These are phyloP conservation scores for Dione vanillae DNA, from an alignment of 2,888 invertebrate genomes.

Conservation along the genomic window DNA sequence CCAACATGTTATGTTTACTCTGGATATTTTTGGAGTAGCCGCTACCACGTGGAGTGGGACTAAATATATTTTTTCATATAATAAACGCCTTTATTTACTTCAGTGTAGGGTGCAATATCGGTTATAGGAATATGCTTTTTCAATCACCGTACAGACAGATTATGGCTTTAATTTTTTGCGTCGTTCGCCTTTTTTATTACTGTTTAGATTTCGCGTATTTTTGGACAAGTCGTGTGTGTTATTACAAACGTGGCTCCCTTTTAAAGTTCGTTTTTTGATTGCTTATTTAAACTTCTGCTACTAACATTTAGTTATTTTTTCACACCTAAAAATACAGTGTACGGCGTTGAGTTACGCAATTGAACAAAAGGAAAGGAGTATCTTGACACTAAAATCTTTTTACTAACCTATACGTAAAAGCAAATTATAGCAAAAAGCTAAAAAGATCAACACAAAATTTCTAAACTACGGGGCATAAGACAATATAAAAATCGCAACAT, in stretches of 20 bases:
- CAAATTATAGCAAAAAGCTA: background rate
- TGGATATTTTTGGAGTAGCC: slow-evolving; percentile 76
- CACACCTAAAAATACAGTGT: background rate
- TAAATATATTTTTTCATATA: slow-evolving; percentile 11
- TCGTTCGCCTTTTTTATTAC: slow-evolving; percentile 40
- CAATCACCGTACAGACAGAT: slow-evolving; percentile 30
- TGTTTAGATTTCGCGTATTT: slow-evolving; percentile 43
- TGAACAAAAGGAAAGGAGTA: background rate
- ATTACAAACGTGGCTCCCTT: slow-evolving; percentile 25
- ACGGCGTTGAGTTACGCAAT: background rate
- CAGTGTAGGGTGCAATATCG: slow-evolving; percentile 7
- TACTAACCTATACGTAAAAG: background rate
- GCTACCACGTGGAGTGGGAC: slow-evolving; percentile 67
- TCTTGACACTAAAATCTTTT: background rate
- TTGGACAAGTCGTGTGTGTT: slow-evolving; percentile 39
- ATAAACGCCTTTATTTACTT: slow-evolving; percentile 24
- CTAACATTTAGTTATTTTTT: background rate
- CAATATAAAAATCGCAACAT: background rate
- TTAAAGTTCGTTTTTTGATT: background rate
- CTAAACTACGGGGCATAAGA: background rate
- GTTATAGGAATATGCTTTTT: slow-evolving; percentile 14
- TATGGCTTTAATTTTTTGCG: slow-evolving; percentile 47
- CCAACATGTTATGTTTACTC: slow-evolving; percentile 78
- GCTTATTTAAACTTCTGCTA: background rate
- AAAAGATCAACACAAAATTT: background rate